Conservation (phyloP, 2,113 vertebrate genomes). For the Coptodon bakossiorum region DNA sequence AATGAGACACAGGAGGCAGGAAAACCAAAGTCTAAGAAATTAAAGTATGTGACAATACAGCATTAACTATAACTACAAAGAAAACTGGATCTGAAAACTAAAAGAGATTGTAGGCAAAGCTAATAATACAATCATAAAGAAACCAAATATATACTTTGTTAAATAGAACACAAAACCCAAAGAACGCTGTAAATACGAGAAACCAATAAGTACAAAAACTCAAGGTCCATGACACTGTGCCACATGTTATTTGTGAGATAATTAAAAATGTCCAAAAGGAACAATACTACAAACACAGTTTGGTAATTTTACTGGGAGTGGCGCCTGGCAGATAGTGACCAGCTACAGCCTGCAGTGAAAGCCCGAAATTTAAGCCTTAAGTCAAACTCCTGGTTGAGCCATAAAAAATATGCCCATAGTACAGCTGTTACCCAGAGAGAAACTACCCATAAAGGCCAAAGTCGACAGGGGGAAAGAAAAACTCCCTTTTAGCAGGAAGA, state of each 20-base stretch:
- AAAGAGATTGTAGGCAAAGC: not conserved
- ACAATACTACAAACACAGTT: not conserved
- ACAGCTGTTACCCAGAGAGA: not conserved
- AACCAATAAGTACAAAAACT: not conserved
- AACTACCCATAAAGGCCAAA: not conserved
- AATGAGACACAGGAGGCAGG: not conserved
- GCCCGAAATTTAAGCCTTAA: not conserved
- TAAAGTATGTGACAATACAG: not conserved
- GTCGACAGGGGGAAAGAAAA: not conserved
- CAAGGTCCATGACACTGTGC: not conserved
- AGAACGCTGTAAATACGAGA: not conserved
- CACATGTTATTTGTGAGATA: not conserved
- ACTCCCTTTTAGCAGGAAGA: not conserved
- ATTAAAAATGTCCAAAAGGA: not conserved
- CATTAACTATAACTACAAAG: not conserved
- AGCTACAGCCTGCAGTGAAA: not conserved
- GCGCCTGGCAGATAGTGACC: not conserved
- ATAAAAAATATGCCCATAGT: not conserved
- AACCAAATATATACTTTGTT: not conserved
- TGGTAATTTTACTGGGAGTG: not conserved
- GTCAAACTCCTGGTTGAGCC: not conserved
- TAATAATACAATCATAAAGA: not conserved
- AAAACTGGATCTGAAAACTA: not conserved
- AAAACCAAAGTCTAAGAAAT: not conserved
- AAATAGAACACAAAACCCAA: not conserved